Percentiles rank a stretch among this genome's conserved stretches.
Conservation (phyloP, 1,140 invertebrate genomes). For the Drosophila lowei region DNA sequence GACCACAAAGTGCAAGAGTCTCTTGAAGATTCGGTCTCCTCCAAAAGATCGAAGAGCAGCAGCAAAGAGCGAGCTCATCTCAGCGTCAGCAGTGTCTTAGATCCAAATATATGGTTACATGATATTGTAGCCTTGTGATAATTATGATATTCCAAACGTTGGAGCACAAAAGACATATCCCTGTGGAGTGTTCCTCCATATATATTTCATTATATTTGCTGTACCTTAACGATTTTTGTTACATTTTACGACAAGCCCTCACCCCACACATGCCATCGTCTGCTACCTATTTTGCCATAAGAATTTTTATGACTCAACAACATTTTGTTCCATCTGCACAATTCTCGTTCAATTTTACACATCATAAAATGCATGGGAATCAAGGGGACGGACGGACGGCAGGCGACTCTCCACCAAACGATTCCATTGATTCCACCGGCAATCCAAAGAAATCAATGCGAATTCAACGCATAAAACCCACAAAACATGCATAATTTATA, state of each 20-base stretch:
- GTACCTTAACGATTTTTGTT: conserved; percentile 3
- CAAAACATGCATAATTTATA: conserved; percentile 76
- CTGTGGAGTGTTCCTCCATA: no score
- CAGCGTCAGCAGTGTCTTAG: no score
- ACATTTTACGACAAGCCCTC: conserved; percentile 6
- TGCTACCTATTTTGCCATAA: conserved; percentile 6
- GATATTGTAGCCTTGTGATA: no score
- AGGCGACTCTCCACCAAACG: no score
- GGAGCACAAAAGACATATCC: no score
- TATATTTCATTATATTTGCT: not conserved
- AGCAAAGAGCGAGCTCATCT: no score
- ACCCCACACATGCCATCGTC: conserved; percentile 1
- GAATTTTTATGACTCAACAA: conserved; percentile 24
- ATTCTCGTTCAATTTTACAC: conserved; percentile 70
- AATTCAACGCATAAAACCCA: conserved; percentile 32
- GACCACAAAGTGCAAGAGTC: no score
- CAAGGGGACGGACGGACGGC: no score
- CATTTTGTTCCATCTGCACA: conserved; percentile 10
- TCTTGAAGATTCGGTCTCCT: no score
- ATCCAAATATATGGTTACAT: no score
- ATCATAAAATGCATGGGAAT: conserved; percentile 54
- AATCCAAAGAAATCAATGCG: conserved; percentile 65
- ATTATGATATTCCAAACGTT: no score
- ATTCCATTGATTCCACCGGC: conserved; percentile 29
- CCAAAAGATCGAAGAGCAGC: no score